A percentile compares a stretch with the other conserved stretches of the same genome.
Evolutionary conservation across 2,113 vertebrate genomes (phyloP).

Genomic region (Hippolais icterina): DNA sequence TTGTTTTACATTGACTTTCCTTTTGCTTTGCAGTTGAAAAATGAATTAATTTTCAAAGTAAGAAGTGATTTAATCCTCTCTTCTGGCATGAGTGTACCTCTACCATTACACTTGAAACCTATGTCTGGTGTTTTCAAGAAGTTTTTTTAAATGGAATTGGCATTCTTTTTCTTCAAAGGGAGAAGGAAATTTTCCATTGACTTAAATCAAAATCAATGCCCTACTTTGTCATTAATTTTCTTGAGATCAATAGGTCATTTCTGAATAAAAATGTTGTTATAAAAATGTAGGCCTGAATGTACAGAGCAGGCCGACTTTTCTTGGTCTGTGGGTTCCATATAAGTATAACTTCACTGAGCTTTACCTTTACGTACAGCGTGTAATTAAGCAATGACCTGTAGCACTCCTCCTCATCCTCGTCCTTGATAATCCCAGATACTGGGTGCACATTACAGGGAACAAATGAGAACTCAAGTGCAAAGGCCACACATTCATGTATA

Average conservation of each 20-base stretch:
- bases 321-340: rapidly evolving
- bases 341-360: neutral
- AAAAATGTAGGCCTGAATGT: neutral
- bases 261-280: neutral
- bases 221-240: neutral
- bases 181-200: neutral
- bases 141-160: neutral
- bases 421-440: neutral
- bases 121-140: neutral
- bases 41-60: neutral
- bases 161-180: neutral
- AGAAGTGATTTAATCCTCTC: neutral
- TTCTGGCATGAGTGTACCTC: neutral
- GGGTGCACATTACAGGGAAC: neutral
- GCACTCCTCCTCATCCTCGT: neutral
- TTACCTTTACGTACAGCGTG: neutral
- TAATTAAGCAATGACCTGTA: neutral
- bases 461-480: neutral
- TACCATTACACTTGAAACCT: neutral
- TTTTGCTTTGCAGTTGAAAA: neutral
- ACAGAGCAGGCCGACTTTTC: neutral
- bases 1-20: neutral
- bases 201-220: neutral
- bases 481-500: neutral
- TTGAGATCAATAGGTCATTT: neutral